phyloP scores from a whole-genome alignment of 1,140 invertebrate genomes.

The Doryteuthis pealeii region DNA sequence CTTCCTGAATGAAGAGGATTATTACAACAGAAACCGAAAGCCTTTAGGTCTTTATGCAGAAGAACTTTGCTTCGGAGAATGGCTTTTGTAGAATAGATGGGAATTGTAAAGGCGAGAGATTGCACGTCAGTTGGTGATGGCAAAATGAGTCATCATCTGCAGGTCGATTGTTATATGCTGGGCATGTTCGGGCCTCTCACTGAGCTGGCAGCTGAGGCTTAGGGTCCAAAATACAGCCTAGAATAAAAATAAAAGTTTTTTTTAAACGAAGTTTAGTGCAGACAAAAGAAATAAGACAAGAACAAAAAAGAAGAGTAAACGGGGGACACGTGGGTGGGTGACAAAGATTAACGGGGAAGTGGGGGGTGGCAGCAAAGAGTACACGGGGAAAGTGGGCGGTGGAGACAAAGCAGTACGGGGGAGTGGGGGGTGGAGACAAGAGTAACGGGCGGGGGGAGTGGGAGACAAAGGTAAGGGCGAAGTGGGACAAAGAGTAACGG shows the following conservation, averaged over 20 bases:
- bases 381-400: no score
- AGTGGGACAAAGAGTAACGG: no score
- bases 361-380: no score
- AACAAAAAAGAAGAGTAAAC: background rate
- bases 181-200: conserved; percentile 99
- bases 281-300: no score
- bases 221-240: conserved; percentile 99
- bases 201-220: conserved; percentile 95
- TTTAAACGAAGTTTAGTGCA: background rate
- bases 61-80: conserved; percentile 93
- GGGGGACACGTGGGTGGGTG: no score
- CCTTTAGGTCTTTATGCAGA: conserved; percentile 97
- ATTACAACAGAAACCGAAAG: conserved; percentile 98
- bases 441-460: no score
- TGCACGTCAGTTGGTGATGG: conserved; percentile 99
- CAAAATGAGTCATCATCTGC: conserved; percentile 95
- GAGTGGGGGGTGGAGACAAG: no score
- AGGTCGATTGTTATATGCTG: conserved; percentile 96
- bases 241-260: no score
- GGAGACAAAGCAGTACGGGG: no score
- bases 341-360: no score
- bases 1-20: no score
- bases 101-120: conserved; percentile 97
- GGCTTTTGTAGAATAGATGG: conserved; percentile 92
- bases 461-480: no score